Evolutionary conservation across 1,140 invertebrate genomes (phyloP), one percentile per base, ranked within the genome.

Genomic region (Andricus grossulariae): DNA sequence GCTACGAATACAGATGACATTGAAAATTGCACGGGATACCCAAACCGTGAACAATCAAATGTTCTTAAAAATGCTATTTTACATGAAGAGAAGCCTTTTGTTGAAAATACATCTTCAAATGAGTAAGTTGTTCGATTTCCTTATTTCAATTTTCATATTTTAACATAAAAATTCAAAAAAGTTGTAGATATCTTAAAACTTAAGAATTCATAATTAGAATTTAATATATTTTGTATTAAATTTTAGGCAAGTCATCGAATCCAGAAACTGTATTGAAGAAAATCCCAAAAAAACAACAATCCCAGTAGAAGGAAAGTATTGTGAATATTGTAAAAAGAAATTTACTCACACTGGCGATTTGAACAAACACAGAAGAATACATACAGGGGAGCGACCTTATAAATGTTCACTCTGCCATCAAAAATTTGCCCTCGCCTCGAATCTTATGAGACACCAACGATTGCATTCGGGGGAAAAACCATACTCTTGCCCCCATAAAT

Each of bases 351-450:
- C 57, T 15, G 57, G 57, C 0, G 57, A 60, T 60, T 60, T 60
- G 39, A 60, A 60, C 32, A 60, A 60, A 39, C 57, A 60, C 15
- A 60, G 21, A 60, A 60, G 57, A 60, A 60, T 12, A 15, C 57
- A 60, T 60, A 60, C 57, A 10, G 21, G 57, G 0, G 57, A 60
- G 15, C 11, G 6, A 32, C 57, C 57, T 60, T 60, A 60, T 60
- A 6, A 32, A 16, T 60, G 57, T 60, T 60, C 57, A 60, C 7
- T 32, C 32, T 60, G 57, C 13, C 21, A 60, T 25, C 0, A 6
- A 60, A 60, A 60, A 39, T 60, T 60, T 60, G 13, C 57, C 21
- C 57, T 16, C 13, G 12, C 25, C 12, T 60, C 57, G 15, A 60
- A 60, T 60, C 13, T 60, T 7, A 25, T 7, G 1, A 60, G 57